A percentile compares a stretch with the other conserved stretches of the same genome.
Conservation (phyloP, 2,113 vertebrate genomes). For the Ibidorhyncha struthersii region DNA sequence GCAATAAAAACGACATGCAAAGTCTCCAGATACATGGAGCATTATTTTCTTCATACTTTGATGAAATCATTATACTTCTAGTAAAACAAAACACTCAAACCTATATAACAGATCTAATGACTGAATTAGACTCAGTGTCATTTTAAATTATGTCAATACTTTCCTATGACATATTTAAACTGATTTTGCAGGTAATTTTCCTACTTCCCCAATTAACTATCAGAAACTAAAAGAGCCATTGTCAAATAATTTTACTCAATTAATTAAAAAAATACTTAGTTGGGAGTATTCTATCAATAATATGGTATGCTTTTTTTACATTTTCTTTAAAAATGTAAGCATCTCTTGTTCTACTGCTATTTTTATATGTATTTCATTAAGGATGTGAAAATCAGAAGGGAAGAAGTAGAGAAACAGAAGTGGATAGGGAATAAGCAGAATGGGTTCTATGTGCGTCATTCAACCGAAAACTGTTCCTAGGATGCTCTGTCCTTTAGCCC, state of each 20-base stretch:
- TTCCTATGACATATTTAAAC: neutral
- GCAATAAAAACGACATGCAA: neutral
- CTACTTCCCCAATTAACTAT: neutral
- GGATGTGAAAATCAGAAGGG: neutral
- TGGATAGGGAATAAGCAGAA: neutral
- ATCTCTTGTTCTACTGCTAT: neutral
- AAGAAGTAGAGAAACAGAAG: neutral
- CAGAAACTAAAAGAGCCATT: neutral
- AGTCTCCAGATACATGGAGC: neutral
- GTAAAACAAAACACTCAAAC: neutral
- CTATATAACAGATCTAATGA: neutral
- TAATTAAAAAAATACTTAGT: neutral
- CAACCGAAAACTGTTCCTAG: neutral
- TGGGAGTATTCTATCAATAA: neutral
- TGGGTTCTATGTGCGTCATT: neutral
- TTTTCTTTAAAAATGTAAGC: neutral
- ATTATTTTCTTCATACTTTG: neutral
- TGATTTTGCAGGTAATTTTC: neutral
- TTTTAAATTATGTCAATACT: neutral
- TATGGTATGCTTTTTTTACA: neutral
- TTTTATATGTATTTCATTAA: neutral
- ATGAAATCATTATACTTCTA: neutral
- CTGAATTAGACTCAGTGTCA: neutral
- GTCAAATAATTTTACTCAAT: neutral
- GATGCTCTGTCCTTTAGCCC: neutral